Evolutionary conservation across 2,797 vertebrate species (phyloP).

Genomic region (Acanthurus lineatus): DNA sequence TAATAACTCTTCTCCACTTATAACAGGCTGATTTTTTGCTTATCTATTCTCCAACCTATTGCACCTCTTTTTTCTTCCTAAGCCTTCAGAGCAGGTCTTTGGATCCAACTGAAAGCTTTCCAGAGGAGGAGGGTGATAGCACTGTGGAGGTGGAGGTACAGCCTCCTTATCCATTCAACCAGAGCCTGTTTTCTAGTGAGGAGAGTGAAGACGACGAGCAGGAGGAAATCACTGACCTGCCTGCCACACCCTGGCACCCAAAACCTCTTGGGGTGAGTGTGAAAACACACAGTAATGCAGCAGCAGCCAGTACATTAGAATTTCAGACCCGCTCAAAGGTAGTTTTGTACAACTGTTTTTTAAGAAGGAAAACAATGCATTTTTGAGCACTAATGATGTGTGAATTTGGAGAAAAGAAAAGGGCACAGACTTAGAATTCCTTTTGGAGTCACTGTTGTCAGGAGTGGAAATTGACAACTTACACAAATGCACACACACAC

Average conservation of each 20-base stretch:
- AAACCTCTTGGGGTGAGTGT: constrained; percentile 91
- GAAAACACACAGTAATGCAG: not conserved
- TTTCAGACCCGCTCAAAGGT: not conserved
- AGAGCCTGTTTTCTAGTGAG: constrained; percentile 85
- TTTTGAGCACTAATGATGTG: not conserved
- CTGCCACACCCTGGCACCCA: constrained; percentile 85
- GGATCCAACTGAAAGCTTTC: constrained; percentile 81
- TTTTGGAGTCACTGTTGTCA: not conserved
- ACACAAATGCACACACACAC: too few species aligned
- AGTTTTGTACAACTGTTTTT: not conserved
- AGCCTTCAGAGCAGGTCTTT: constrained; percentile 70
- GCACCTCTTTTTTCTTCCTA: not conserved
- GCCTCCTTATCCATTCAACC: constrained; percentile 80
- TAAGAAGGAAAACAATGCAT: not conserved
- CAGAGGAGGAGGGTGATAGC: constrained; percentile 71
- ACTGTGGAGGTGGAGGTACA: constrained; percentile 73
- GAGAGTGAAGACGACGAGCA: constrained; percentile 87
- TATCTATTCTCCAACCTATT: not conserved
- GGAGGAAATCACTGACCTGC: constrained; percentile 80
- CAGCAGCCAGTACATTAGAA: not conserved
- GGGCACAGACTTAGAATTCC: not conserved
- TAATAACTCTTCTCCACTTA: not conserved
- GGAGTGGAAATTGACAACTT: not conserved
- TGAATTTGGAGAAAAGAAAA: not conserved
- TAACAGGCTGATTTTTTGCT: not conserved